These are phyloP conservation scores for Zeugodacus cucurbitae DNA, from an alignment of 1,140 invertebrate genomes.

Conservation along the genomic window DNA sequence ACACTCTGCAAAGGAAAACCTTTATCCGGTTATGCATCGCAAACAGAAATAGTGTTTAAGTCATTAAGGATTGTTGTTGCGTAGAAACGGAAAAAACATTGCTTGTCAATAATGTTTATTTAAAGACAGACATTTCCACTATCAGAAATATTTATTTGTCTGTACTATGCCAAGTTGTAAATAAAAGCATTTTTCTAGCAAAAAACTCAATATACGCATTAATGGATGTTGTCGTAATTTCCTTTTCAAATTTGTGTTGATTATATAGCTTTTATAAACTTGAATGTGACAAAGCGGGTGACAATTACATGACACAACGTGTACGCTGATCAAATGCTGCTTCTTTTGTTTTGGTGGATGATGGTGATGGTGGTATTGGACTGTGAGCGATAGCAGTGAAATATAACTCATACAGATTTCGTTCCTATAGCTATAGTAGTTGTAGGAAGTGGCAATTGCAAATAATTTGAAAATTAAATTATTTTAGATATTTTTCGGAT, in stretches of 20 bases:
- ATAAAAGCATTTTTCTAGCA: neutral
- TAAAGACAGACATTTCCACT: neutral
- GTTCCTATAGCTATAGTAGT: no score
- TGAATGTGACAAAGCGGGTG: neutral
- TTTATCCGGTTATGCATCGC: neutral
- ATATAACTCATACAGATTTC: no score
- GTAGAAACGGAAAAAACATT: conserved; percentile 25
- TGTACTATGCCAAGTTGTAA: neutral
- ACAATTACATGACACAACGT: neutral
- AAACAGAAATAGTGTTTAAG: neutral
- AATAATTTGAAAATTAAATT: no score
- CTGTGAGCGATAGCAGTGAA: neutral
- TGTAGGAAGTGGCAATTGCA: no score
- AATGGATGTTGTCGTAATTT: neutral
- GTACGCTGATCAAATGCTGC: neutral
- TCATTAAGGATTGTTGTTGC: conserved; percentile 23
- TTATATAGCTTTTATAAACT: neutral
- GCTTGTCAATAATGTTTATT: conserved; percentile 4
- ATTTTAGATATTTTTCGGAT: no score
- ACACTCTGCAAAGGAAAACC: neutral
- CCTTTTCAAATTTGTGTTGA: neutral
- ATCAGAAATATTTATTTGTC: neutral
- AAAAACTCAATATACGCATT: neutral
- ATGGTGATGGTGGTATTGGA: neutral
- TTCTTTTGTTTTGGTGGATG: neutral